phyloP scores from a whole-genome alignment of 2,113 vertebrate species.

The Astur gentilis region DNA sequence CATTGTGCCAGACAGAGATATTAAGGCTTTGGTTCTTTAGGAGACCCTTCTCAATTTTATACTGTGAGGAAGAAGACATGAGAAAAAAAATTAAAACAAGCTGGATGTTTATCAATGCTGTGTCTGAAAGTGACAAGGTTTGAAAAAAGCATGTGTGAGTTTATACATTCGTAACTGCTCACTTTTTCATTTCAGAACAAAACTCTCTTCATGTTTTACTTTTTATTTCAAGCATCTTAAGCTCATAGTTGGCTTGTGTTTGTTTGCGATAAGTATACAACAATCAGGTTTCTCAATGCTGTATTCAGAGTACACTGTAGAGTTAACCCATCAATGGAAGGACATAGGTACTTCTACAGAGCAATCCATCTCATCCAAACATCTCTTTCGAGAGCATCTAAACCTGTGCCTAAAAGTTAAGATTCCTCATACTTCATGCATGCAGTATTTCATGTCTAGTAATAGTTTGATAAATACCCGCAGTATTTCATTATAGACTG shows the following conservation, averaged over 20 bases:
- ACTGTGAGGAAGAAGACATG: conserved; percentile 70
- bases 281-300: neutral
- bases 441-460: neutral
- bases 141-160: neutral
- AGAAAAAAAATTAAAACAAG: neutral
- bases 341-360: neutral
- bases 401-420: neutral
- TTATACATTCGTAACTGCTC: neutral
- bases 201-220: neutral
- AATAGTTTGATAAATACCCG: conserved; percentile 69
- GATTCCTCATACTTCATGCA: neutral
- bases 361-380: neutral
- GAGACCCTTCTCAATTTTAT: conserved; percentile 78
- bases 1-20: conserved; percentile 92
- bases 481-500: conserved; percentile 90
- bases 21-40: conserved; percentile 83
- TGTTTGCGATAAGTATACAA: neutral
- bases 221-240: neutral
- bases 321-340: neutral
- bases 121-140: neutral
- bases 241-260: neutral
- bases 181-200: neutral
- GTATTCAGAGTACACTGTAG: neutral
- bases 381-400: neutral
- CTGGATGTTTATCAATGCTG: neutral